Conservation (phyloP, 2,797 vertebrate species). For the Pogonophryne albipinna region DNA sequence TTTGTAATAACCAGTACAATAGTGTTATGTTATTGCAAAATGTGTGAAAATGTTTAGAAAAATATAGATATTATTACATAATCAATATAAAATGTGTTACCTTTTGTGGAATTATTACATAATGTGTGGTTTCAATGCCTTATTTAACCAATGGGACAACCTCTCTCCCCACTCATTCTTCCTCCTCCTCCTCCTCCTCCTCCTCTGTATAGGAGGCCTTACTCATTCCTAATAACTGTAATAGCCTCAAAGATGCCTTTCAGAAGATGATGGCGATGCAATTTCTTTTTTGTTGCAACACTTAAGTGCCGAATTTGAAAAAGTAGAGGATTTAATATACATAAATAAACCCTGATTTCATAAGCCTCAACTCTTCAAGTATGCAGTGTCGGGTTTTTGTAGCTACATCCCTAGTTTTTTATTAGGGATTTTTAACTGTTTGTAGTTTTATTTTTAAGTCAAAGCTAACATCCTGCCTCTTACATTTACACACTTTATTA, state of each 20-base stretch:
- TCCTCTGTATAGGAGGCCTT: no score
- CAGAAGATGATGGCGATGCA: slow-evolving; percentile 23
- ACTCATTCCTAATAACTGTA: neutral
- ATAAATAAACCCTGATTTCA: neutral
- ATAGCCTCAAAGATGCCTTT: slow-evolving; percentile 55
- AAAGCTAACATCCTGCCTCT: slow-evolving; percentile 58
- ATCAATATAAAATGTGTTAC: no score
- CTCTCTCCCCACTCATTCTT: slow-evolving; percentile 16
- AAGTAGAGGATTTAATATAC: neutral
- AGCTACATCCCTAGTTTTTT: slow-evolving; percentile 30
- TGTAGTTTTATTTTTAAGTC: slow-evolving; percentile 45
- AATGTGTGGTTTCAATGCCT: neutral
- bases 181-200: slow-evolving; percentile 12
- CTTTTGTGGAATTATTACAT: no score
- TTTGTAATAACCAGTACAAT: no score
- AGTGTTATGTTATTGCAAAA: no score
- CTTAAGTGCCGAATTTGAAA: slow-evolving; percentile 65
- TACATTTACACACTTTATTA: slow-evolving; percentile 30
- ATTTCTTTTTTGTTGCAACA: slow-evolving; percentile 58
- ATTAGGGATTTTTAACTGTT: slow-evolving; percentile 66
- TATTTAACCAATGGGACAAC: slow-evolving; percentile 25
- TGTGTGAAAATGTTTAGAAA: no score
- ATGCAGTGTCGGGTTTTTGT: slow-evolving; percentile 44
- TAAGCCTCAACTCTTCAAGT: slow-evolving; percentile 3
- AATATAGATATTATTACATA: no score